phyloP scores from a whole-genome alignment of 1,140 invertebrate genomes.

The Steinernema khuongi region DNA sequence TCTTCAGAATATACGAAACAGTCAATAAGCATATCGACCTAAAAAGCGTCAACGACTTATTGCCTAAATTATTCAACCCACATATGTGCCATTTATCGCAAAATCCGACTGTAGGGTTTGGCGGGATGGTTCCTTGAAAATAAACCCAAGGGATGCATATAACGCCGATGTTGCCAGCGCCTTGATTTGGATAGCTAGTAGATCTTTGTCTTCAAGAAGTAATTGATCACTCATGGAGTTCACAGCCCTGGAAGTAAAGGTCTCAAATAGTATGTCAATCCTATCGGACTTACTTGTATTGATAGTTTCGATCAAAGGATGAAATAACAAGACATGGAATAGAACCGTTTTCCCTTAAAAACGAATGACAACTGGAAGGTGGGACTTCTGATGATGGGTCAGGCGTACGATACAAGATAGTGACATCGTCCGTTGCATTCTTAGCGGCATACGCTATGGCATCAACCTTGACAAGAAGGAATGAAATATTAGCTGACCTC shows the following conservation, averaged over 20 bases:
- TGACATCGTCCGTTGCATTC: not conserved
- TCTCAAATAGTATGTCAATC: constrained; percentile 29
- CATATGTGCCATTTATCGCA: constrained; percentile 10
- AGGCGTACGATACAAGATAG: not conserved
- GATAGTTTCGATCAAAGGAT: constrained; percentile 29
- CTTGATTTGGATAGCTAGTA: not conserved
- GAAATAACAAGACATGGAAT: constrained; percentile 40
- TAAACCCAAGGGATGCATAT: constrained; percentile 11
- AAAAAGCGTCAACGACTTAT: not conserved
- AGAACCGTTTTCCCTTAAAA: constrained; percentile 29
- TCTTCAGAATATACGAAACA: constrained; percentile 33
- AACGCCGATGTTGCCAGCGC: constrained; percentile 19
- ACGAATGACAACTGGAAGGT: constrained; percentile 47
- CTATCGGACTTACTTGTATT: constrained; percentile 21
- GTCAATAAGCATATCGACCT: constrained; percentile 30
- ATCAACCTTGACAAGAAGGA: constrained; percentile 17
- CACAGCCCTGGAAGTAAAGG: not conserved
- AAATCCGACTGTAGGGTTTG: constrained; percentile 24
- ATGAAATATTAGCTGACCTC: constrained; percentile 21
- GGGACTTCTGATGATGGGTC: constrained; percentile 27
- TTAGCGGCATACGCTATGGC: not conserved
- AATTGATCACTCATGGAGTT: constrained; percentile 35
- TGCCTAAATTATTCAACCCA: constrained; percentile 5
- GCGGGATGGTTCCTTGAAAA: not conserved
- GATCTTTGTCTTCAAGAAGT: constrained; percentile 15